These are phyloP conservation scores for Harpagifer antarcticus DNA, from an alignment of 2,797 vertebrate species.

Conservation along the genomic window DNA sequence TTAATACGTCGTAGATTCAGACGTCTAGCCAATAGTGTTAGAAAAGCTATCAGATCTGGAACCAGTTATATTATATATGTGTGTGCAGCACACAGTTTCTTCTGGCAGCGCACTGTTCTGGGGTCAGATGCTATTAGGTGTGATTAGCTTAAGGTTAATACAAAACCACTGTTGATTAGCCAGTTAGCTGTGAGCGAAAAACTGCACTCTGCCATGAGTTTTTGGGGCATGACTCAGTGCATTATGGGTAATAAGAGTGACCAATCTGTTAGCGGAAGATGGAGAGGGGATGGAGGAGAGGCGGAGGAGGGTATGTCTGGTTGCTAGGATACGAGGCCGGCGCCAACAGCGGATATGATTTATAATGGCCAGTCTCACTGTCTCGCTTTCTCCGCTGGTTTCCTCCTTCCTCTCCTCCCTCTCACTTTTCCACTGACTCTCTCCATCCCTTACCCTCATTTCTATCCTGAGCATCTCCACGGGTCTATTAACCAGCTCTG, in stretches of 20 bases:
- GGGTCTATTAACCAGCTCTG: conserved; percentile 47
- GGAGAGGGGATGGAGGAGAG: conserved; percentile 72
- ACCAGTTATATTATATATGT: too few species aligned
- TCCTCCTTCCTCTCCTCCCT: conserved; percentile 72
- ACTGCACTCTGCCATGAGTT: conserved; percentile 49
- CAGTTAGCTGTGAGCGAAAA: conserved; percentile 41
- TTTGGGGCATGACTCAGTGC: conserved; percentile 70
- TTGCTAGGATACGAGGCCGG: conserved; percentile 82
- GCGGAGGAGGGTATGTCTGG: conserved; percentile 79
- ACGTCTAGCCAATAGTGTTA: too few species aligned
- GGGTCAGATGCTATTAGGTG: conserved; percentile 34
- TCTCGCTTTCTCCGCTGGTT: conserved; percentile 77
- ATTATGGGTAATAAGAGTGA: conserved; percentile 78
- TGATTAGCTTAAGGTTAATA: conserved; percentile 13
- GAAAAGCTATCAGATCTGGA: too few species aligned
- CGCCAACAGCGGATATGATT: conserved; percentile 85
- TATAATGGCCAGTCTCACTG: conserved; percentile 83
- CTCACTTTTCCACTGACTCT: conserved; percentile 68
- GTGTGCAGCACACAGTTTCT: neutral
- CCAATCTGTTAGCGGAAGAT: conserved; percentile 71
- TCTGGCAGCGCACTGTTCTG: conserved; percentile 9
- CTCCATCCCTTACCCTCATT: conserved; percentile 58
- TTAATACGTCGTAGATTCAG: too few species aligned
- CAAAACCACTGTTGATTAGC: conserved; percentile 31
- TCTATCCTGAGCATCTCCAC: conserved; percentile 57